phyloP scores from a whole-genome alignment of 2,113 vertebrate genomes.

The Anoplopoma fimbria region DNA sequence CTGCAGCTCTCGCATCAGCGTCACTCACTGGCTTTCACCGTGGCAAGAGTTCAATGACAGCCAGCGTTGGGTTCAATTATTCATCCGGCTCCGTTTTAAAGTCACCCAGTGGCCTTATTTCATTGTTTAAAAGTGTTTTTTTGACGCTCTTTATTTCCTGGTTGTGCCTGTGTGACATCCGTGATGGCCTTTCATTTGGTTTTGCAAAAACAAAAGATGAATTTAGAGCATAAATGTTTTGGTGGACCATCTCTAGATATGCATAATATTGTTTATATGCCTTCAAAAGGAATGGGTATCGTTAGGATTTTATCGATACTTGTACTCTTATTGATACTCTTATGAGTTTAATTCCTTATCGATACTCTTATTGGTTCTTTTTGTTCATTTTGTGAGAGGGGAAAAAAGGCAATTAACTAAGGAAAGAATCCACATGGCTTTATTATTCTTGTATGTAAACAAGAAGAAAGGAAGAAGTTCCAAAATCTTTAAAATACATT shows the following conservation, averaged over 20 bases:
- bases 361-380: too few relatives aligned
- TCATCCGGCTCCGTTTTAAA: constrained; percentile 30
- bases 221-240: not conserved
- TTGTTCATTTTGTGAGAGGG: too few relatives aligned
- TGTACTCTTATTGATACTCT: too few relatives aligned
- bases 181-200: not conserved
- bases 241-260: too few relatives aligned
- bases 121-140: not conserved
- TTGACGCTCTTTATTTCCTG: not conserved
- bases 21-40: constrained; percentile 49
- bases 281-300: too few relatives aligned
- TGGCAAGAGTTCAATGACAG: constrained; percentile 55
- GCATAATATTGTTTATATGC: too few relatives aligned
- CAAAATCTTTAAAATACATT: too few relatives aligned
- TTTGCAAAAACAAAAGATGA: not conserved
- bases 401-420: not conserved
- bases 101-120: not conserved
- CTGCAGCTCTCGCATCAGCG: constrained; percentile 44
- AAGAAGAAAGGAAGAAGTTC: too few relatives aligned
- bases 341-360: too few relatives aligned
- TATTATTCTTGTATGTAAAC: too few relatives aligned
- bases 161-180: not conserved
- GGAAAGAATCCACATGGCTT: too few relatives aligned
- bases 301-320: too few relatives aligned
- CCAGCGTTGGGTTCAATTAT: constrained; percentile 35